Percentiles rank a stretch among this genome's conserved stretches.
Conservation (phyloP, 2,797 vertebrate genomes). For the Lagocephalus sceleratus region DNA sequence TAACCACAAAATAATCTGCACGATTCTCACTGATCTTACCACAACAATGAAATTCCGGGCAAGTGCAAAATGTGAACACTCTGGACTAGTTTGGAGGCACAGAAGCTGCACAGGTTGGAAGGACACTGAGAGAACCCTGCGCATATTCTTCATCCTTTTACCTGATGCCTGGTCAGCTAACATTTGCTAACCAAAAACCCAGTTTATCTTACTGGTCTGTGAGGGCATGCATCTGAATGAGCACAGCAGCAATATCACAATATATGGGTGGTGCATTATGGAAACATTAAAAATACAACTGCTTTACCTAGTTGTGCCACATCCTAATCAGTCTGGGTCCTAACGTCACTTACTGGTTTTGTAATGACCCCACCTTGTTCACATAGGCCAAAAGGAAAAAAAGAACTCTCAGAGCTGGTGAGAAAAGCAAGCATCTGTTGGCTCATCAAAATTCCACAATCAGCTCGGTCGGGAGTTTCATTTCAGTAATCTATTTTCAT, state of each 20-base stretch:
- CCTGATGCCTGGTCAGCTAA: not conserved
- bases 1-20: too few species aligned
- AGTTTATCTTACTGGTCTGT: not conserved
- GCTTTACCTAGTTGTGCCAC: constrained; percentile 35
- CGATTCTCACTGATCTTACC: too few species aligned
- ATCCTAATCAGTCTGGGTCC: constrained; percentile 25
- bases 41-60: too few species aligned
- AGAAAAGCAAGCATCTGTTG: constrained; percentile 9
- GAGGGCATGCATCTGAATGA: not conserved
- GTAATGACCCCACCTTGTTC: constrained; percentile 8
- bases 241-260: constrained; percentile 12
- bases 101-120: not conserved
- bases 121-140: not conserved
- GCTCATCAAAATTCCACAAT: constrained; percentile 30
- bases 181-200: not conserved
- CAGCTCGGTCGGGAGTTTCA: constrained; percentile 16
- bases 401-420: not conserved
- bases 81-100: too few species aligned
- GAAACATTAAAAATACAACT: constrained; percentile 26
- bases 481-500: constrained; percentile 14
- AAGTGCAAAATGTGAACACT: too few species aligned
- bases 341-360: constrained; percentile 18
- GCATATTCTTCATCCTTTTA: not conserved
- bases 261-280: constrained; percentile 31
- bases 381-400: not conserved